Conservation (phyloP, 2,888 invertebrate species). For the Entomobrya multifasciata region DNA sequence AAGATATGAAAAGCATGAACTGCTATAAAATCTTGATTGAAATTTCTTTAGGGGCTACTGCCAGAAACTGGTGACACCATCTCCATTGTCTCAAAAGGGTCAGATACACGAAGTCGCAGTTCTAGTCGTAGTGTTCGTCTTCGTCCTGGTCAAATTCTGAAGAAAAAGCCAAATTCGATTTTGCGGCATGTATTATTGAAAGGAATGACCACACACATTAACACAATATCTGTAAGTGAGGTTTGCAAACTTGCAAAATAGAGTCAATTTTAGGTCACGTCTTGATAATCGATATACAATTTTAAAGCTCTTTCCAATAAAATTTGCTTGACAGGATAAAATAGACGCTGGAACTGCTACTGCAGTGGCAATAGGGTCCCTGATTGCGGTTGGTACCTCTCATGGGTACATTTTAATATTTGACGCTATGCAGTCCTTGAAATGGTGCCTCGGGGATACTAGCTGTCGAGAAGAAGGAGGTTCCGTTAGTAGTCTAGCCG, state of each 20-base stretch:
- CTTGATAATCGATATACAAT: no score
- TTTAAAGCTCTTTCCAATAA: no score
- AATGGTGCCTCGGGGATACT: constrained; percentile 89
- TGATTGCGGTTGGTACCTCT: constrained; percentile 95
- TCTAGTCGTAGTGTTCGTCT: constrained; percentile 77
- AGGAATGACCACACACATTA: constrained; percentile 93
- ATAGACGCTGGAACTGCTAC: constrained; percentile 94
- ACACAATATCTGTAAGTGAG: constrained; percentile 89
- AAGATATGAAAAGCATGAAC: not conserved
- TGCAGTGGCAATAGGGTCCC: constrained; percentile 88
- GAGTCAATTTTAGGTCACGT: no score
- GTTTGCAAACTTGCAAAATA: no score
- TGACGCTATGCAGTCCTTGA: constrained; percentile 91
- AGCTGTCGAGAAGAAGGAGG: constrained; percentile 83
- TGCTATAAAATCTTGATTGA: not conserved
- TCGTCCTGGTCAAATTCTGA: constrained; percentile 50
- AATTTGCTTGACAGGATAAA: constrained; percentile 85
- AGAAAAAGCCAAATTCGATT: constrained; percentile 84
- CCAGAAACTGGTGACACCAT: constrained; percentile 79
- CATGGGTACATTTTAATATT: constrained; percentile 95
- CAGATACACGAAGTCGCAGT: constrained; percentile 80
- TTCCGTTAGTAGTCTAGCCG: constrained; percentile 86
- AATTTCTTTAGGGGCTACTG: constrained; percentile 66
- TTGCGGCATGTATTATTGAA: constrained; percentile 90
- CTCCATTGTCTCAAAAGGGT: constrained; percentile 80